These are phyloP conservation scores for Leptestheria dahalacensis DNA, from an alignment of 1,140 invertebrate genomes.

Conservation along the genomic window DNA sequence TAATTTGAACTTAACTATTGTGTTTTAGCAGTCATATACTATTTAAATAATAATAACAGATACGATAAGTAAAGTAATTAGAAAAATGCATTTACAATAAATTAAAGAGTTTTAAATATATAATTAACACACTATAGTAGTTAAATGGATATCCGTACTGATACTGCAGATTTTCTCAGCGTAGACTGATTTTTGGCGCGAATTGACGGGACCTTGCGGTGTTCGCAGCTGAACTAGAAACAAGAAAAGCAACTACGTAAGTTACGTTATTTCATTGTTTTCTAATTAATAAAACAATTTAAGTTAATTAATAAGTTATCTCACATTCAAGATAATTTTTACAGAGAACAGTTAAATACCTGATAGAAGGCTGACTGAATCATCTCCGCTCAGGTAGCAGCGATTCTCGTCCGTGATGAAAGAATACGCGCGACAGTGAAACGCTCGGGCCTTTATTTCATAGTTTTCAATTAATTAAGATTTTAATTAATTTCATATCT, in stretches of 20 bases:
- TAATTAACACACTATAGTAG: neutral
- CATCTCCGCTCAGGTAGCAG: conserved; percentile 35
- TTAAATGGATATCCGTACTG: conserved; percentile 24
- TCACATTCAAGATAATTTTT: no score
- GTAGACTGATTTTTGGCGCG: conserved; percentile 23
- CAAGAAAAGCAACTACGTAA: no score
- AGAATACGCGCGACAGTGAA: conserved; percentile 30
- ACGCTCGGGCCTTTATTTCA: conserved; percentile 25
- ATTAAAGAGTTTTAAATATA: neutral
- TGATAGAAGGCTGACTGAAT: conserved; percentile 29
- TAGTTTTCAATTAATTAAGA: conserved; percentile 13
- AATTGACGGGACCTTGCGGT: conserved; percentile 11
- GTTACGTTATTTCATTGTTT: neutral
- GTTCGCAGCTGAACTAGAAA: conserved; percentile 1
- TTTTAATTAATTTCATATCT: no score
- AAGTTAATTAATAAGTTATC: neutral
- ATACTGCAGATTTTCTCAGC: conserved; percentile 32
- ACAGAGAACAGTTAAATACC: neutral
- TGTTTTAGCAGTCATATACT: no score
- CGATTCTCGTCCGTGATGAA: conserved; percentile 27
- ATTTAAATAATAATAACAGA: neutral
- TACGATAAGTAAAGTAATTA: neutral
- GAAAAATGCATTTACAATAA: neutral
- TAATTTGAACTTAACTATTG: neutral
- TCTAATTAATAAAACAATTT: neutral